Conservation (phyloP, 2,113 vertebrate species). For the Prietella phreatophila region DNA sequence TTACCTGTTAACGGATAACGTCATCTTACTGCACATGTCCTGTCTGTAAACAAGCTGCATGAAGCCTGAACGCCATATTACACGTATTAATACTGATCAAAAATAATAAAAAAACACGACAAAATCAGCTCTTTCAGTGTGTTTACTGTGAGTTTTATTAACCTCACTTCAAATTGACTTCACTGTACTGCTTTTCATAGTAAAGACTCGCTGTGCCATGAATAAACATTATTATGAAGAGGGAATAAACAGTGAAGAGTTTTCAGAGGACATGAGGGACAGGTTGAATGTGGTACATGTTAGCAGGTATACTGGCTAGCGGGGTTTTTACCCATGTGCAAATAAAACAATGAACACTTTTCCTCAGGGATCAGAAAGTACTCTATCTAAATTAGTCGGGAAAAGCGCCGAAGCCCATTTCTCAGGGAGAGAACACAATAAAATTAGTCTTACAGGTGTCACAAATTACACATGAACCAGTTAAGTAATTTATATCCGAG, state of each 20-base stretch:
- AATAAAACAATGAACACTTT: background rate
- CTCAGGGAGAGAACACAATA: too few relatives aligned
- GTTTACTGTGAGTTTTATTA: background rate
- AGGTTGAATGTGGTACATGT: too few relatives aligned
- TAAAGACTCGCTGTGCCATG: background rate
- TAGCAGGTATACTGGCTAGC: background rate
- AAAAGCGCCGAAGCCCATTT: too few relatives aligned
- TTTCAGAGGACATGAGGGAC: background rate
- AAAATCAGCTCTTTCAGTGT: background rate
- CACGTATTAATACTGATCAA: conserved; percentile 13
- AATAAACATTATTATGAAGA: background rate
- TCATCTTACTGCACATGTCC: conserved; percentile 24
- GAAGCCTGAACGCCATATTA: conserved; percentile 45
- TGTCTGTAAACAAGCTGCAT: conserved; percentile 41
- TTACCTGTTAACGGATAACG: background rate
- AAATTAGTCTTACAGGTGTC: too few relatives aligned
- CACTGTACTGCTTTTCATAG: background rate
- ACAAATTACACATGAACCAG: too few relatives aligned
- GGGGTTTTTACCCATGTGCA: background rate
- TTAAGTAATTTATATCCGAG: too few relatives aligned
- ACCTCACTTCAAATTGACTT: background rate
- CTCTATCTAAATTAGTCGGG: background rate
- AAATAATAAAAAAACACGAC: background rate
- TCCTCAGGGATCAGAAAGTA: background rate
- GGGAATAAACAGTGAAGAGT: background rate